Conservation (phyloP, 2,113 vertebrate species). For the Echinops telfairi region DNA sequence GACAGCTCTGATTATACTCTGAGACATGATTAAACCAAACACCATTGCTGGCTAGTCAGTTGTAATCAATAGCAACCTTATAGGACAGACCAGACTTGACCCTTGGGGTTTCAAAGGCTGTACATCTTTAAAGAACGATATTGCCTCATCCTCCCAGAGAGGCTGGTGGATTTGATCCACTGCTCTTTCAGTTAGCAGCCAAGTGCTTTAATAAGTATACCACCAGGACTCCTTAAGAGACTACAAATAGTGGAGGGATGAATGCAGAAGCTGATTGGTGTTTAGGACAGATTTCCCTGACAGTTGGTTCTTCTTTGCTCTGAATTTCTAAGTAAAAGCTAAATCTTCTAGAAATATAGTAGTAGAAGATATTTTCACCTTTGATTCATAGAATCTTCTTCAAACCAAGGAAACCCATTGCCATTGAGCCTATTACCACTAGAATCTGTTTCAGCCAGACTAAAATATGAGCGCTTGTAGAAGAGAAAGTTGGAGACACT, state of each 20-base stretch:
- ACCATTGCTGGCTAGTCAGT: neutral
- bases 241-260: neutral
- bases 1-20: constrained; percentile 4
- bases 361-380: neutral
- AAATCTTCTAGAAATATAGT: neutral
- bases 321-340: neutral
- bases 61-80: neutral
- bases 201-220: neutral
- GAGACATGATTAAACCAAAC: neutral
- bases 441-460: neutral
- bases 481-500: neutral
- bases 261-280: neutral
- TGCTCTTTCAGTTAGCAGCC: neutral
- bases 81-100: neutral
- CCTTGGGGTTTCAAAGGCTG: neutral
- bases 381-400: neutral
- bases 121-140: no score
- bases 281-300: neutral
- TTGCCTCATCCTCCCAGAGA: no score
- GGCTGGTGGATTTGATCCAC: neutral
- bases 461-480: neutral
- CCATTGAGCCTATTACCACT: neutral
- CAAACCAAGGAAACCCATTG: neutral
- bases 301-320: neutral
- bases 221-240: neutral